Percentiles rank a stretch among this genome's conserved stretches.
Evolutionary conservation across 2,888 invertebrate species (phyloP).

Genomic region (Parnassius mnemosyne): DNA sequence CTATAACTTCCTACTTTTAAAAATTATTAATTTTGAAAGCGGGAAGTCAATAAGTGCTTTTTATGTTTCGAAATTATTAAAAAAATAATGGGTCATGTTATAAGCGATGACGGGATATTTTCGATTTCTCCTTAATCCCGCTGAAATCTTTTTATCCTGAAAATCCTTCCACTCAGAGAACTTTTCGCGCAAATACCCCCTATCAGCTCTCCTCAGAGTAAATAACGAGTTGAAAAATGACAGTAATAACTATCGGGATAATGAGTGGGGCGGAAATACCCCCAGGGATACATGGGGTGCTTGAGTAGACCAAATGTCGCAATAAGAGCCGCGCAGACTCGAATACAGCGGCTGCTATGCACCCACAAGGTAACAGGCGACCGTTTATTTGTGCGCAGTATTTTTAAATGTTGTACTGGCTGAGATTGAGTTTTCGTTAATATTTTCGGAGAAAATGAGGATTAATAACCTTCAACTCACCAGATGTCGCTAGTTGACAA

Average conservation of each 20-base stretch:
- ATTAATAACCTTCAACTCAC: too few species aligned
- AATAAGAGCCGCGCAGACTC: conserved; percentile 43
- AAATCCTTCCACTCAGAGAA: conserved; percentile 62
- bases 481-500: too few species aligned
- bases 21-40: too few species aligned
- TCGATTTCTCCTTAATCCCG: conserved; percentile 68
- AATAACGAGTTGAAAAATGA: conserved; percentile 81
- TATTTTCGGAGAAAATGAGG: too few species aligned
- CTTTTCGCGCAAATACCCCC: conserved; percentile 72
- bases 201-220: conserved; percentile 77
- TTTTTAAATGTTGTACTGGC: not conserved
- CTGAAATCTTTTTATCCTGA: conserved; percentile 58
- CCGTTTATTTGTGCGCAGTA: conserved; percentile 27
- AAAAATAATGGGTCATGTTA: too few species aligned
- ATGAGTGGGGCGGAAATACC: conserved; percentile 77
- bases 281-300: conserved; percentile 72
- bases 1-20: too few species aligned
- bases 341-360: conserved; percentile 27
- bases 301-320: conserved; percentile 70
- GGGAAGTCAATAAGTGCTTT: too few species aligned
- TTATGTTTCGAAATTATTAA: too few species aligned
- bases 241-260: conserved; percentile 79
- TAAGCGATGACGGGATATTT: conserved; percentile 61
- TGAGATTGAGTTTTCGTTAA: too few species aligned
- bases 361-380: conserved; percentile 49